Evolutionary conservation across 2,113 vertebrate species (phyloP).

Genomic region (Tetrax tetrax): DNA sequence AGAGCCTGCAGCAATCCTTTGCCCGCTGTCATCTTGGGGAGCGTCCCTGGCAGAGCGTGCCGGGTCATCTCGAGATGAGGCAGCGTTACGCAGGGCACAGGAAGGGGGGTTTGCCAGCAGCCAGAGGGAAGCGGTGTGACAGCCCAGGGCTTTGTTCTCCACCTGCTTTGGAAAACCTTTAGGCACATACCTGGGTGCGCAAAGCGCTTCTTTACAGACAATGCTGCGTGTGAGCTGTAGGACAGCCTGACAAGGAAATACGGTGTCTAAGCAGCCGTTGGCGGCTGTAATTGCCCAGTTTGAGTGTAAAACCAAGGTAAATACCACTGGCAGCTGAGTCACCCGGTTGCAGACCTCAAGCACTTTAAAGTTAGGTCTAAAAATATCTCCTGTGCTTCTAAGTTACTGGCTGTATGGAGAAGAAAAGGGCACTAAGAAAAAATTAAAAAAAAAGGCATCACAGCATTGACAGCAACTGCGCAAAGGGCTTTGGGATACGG

Average conservation of each 20-base stretch:
- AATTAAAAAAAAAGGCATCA: background rate
- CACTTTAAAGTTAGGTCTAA: background rate
- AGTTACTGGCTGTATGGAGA: background rate
- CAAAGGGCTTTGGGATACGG: background rate
- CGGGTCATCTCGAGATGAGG: background rate
- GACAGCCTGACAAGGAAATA: background rate
- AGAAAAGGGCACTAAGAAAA: background rate
- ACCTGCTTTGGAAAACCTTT: background rate
- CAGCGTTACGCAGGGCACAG: background rate
- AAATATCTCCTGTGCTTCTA: background rate
- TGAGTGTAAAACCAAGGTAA: slow-evolving; percentile 3
- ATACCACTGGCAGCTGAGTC: slow-evolving; percentile 29
- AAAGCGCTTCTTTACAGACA: background rate
- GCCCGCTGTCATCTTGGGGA: background rate
- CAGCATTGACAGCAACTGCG: background rate
- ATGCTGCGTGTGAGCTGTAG: rapidly evolving
- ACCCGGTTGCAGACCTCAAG: background rate
- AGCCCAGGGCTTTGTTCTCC: background rate
- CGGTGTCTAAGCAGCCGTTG: background rate
- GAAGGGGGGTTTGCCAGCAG: background rate
- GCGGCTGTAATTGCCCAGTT: slow-evolving; percentile 4
- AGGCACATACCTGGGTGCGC: rapidly evolving
- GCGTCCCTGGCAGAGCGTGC: background rate
- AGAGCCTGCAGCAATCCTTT: background rate
- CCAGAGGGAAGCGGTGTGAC: background rate